These are phyloP conservation scores for Hyla sarda DNA, from an alignment of 2,113 vertebrate genomes.

Conservation along the genomic window DNA sequence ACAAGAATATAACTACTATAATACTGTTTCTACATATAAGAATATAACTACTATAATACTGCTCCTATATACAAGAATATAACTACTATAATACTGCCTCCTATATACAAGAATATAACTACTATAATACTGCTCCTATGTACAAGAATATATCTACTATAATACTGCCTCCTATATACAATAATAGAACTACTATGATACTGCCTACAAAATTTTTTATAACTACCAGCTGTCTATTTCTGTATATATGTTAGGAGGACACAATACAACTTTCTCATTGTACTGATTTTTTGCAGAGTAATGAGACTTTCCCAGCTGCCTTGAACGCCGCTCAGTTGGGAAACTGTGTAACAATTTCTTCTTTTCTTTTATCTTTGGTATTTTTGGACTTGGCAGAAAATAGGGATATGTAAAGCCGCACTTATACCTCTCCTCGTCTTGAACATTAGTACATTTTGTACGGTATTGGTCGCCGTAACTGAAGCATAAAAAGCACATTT, in stretches of 20 bases:
- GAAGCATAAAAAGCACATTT: constrained; percentile 38
- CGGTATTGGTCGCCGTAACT: constrained; percentile 16
- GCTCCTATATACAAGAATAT: too few relatives aligned
- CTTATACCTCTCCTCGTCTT: not conserved
- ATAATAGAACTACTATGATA: not conserved
- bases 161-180: not conserved
- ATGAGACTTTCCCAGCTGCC: too few relatives aligned
- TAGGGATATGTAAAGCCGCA: not conserved
- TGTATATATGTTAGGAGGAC: too few relatives aligned
- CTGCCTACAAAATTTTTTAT: too few relatives aligned
- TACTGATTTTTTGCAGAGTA: not conserved
- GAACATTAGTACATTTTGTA: not conserved
- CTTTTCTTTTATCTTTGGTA: not conserved
- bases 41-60: too few relatives aligned
- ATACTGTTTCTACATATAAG: too few relatives aligned
- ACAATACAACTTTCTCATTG: too few relatives aligned
- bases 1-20: too few relatives aligned
- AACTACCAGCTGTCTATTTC: too few relatives aligned
- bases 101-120: not conserved
- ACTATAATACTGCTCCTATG: not conserved
- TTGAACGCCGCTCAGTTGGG: not conserved
- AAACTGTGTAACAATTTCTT: not conserved
- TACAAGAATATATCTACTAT: constrained; percentile 1
- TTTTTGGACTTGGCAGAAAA: not conserved
- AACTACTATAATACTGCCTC: too few relatives aligned